Evolutionary conservation across 2,888 invertebrate species (phyloP).

Genomic region (Blera fallax): DNA sequence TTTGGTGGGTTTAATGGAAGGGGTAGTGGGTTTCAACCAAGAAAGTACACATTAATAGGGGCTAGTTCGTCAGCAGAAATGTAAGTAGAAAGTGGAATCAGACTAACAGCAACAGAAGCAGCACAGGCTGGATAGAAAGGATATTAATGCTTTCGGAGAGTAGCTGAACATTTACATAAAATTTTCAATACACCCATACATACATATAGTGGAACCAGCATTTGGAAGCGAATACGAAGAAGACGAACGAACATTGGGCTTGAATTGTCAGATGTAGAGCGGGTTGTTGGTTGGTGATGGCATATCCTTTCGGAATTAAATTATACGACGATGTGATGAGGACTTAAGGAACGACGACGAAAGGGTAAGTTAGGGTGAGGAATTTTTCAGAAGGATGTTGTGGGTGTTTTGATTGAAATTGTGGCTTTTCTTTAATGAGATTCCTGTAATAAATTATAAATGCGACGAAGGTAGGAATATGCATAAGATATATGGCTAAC

Average conservation of each 20-base stretch:
- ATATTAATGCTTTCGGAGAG: slow-evolving; percentile 66
- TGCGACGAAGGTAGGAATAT: slow-evolving; percentile 73
- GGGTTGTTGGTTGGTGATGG: slow-evolving; percentile 68
- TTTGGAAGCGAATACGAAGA: slow-evolving; percentile 48
- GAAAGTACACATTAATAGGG: slow-evolving; percentile 74
- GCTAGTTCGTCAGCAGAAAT: slow-evolving; percentile 76
- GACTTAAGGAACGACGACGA: slow-evolving; percentile 71
- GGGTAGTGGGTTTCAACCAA: slow-evolving; percentile 48
- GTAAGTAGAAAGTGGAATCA: slow-evolving; percentile 68
- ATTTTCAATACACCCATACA: slow-evolving; percentile 60
- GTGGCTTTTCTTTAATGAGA: slow-evolving; percentile 74
- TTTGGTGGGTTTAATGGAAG: background rate
- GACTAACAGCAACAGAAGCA: slow-evolving; percentile 55
- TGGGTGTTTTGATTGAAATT: slow-evolving; percentile 74
- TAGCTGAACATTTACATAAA: slow-evolving; percentile 69
- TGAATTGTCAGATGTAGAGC: slow-evolving; percentile 65
- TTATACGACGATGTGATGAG: slow-evolving; percentile 72
- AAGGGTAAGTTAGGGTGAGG: slow-evolving; percentile 58
- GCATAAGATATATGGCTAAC: slow-evolving; percentile 70
- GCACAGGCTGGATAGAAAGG: slow-evolving; percentile 62
- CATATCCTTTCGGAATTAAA: slow-evolving; percentile 70
- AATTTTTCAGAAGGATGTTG: slow-evolving; percentile 70
- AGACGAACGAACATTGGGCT: slow-evolving; percentile 61
- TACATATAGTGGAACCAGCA: slow-evolving; percentile 28
- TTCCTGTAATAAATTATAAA: slow-evolving; percentile 74